Evolutionary conservation across 2,888 invertebrate genomes (phyloP).

Genomic region (Tinea trinotella): DNA sequence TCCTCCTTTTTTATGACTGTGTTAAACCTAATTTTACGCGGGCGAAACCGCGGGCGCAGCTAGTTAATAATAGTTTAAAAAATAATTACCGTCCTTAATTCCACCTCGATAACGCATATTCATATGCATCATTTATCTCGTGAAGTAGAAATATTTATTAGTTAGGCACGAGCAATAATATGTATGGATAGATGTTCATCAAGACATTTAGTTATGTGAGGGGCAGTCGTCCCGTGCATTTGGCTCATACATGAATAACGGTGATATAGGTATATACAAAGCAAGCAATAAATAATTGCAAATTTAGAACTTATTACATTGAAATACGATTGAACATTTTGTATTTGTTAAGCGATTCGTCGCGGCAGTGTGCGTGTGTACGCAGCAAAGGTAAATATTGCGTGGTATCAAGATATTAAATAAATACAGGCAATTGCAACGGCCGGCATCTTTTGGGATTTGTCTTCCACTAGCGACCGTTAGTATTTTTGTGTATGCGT

Average conservation of each 20-base stretch:
- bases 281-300: not conserved
- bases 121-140: conserved; percentile 14
- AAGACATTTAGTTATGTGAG: conserved; percentile 16
- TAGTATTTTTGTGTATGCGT: conserved; percentile 7
- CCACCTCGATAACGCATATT: not conserved
- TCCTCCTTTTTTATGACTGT: too few species aligned
- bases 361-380: conserved; percentile 1
- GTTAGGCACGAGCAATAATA: conserved; percentile 17
- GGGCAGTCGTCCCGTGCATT: not conserved
- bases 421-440: conserved; percentile 16
- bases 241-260: conserved; percentile 14
- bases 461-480: conserved; percentile 13
- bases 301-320: conserved; percentile 7
- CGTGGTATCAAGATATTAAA: conserved; percentile 19
- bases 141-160: conserved; percentile 8
- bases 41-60: too few species aligned
- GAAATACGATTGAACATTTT: conserved; percentile 5
- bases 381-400: conserved; percentile 15
- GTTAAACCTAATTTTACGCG: too few species aligned
- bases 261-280: conserved; percentile 11
- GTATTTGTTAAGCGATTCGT: not conserved
- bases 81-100: conserved; percentile 8
- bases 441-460: conserved; percentile 14
- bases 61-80: not conserved
- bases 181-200: conserved; percentile 11